Evolutionary conservation across 2,888 invertebrate genomes (phyloP), one percentile per base, ranked within the genome.

Genomic region (Athalia circularis): DNA sequence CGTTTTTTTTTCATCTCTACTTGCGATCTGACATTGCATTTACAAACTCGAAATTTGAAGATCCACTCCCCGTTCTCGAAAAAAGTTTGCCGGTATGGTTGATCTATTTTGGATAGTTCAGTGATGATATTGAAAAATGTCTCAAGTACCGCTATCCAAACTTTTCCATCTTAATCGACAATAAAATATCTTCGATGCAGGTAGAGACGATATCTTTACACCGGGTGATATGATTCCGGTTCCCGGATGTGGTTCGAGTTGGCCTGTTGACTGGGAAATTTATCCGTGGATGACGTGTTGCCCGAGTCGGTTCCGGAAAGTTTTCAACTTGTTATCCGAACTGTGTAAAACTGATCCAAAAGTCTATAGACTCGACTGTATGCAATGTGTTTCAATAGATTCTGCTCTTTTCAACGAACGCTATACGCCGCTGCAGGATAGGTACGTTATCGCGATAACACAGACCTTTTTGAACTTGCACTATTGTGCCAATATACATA

Each of bases 261-360:
- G 48, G n/a, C n/a, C 13, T 48, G 3, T 47, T 65, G 13, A 48
- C 65, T 13, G 48, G 15, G 29, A 48, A 15, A 13, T 13, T 48
- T 65, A 65, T 65, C 48, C n/a, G 47, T 47, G 7, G 47, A 65
- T 15, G 48, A 6, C 65, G 48, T 8, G 47, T 48, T 65, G 65
- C 4, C 65, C 15, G 6, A 13, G 48, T 48, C 47, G 65, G 48
- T 15, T 48, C 47, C 48, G 47, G 48, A 3, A 65, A 65, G 8
- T 65, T 65, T 65, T 65, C 1, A 65, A 65, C 65, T 65, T 48
- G 65, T 65, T 65, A 65, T 13, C 48, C 48, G 48, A 48, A 65
- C 65, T 65, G 8, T 7, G 65, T n/a, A 65, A 15, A 65, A 65
- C 47, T 48, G 29, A 29, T 52, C 9, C 13, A 6, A 65, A 13